Evolutionary conservation across 92 coral and sea anemone genomes (phyloP).

Genomic region (Metridium senile): DNA sequence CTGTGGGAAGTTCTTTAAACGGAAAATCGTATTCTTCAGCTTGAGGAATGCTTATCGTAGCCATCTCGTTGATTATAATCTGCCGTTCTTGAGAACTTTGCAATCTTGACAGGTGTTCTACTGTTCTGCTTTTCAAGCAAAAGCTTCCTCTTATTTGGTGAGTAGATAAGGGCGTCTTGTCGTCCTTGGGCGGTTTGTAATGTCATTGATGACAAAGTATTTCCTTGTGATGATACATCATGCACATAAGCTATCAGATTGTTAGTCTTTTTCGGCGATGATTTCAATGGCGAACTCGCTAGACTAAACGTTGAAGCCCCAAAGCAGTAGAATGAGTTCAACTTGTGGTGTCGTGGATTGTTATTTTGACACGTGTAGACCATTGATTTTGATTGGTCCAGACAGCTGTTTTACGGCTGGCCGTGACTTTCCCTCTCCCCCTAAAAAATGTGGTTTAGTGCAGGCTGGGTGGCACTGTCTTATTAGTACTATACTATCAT

Average conservation of each 20-base stretch:
- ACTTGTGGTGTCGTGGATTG: background rate
- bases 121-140: constrained; percentile 1
- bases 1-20: constrained; percentile 14
- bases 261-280: background rate
- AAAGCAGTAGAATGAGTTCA: background rate
- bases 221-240: constrained; percentile 1
- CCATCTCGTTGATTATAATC: constrained; percentile 52
- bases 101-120: background rate
- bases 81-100: constrained; percentile 14
- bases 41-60: constrained; percentile 35
- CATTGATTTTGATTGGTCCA: constrained; percentile 17
- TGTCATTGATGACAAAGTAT: background rate
- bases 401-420: no score
- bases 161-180: background rate
- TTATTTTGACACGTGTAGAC: background rate
- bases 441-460: no score
- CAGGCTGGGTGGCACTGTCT: no score
- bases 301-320: background rate
- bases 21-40: constrained; percentile 53
- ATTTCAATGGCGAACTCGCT: background rate
- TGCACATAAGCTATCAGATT: constrained; percentile 2
- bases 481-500: no score
- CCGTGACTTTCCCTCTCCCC: no score
- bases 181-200: background rate
- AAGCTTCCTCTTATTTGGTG: constrained; percentile 4